A percentile compares a stretch with the other conserved stretches of the same genome.
Conservation (phyloP, 2,888 invertebrate species). For the Leistus spinibarbis region DNA sequence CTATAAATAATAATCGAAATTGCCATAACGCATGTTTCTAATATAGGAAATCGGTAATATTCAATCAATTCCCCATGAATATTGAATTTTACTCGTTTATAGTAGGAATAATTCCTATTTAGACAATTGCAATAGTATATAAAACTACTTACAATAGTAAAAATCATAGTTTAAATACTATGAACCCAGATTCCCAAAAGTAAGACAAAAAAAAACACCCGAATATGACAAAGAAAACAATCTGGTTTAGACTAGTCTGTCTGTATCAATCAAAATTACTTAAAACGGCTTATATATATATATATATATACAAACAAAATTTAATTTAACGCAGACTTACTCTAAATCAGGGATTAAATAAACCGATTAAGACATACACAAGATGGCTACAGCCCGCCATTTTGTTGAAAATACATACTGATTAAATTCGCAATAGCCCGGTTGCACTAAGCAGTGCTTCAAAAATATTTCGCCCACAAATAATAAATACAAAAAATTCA, state of each 20-base stretch:
- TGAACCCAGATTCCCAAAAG: conserved; percentile 54
- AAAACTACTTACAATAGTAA: conserved; percentile 54
- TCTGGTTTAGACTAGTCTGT: conserved; percentile 17
- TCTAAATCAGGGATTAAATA: conserved; percentile 12
- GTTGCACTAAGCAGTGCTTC: conserved; percentile 58
- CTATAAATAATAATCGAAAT: conserved; percentile 27
- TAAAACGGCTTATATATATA: not conserved
- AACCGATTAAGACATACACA: conserved; percentile 45
- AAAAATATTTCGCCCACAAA: conserved; percentile 55
- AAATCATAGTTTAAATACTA: conserved; percentile 39
- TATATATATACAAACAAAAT: not conserved
- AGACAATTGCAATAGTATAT: conserved; percentile 53
- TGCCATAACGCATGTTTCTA: conserved; percentile 28
- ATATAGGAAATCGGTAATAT: conserved; percentile 5
- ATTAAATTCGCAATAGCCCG: conserved; percentile 55
- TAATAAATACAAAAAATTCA: conserved; percentile 47
- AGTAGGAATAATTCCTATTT: conserved; percentile 42
- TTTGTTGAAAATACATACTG: conserved; percentile 45
- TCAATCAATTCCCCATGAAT: not conserved
- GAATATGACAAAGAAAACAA: conserved; percentile 32
- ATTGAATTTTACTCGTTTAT: not conserved
- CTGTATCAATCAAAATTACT: not conserved
- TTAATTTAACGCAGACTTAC: conserved; percentile 11
- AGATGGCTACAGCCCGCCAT: conserved; percentile 29
- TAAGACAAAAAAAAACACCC: conserved; percentile 49